These are phyloP conservation scores for Karalla daura DNA, from an alignment of 2,797 vertebrate genomes.

Conservation along the genomic window DNA sequence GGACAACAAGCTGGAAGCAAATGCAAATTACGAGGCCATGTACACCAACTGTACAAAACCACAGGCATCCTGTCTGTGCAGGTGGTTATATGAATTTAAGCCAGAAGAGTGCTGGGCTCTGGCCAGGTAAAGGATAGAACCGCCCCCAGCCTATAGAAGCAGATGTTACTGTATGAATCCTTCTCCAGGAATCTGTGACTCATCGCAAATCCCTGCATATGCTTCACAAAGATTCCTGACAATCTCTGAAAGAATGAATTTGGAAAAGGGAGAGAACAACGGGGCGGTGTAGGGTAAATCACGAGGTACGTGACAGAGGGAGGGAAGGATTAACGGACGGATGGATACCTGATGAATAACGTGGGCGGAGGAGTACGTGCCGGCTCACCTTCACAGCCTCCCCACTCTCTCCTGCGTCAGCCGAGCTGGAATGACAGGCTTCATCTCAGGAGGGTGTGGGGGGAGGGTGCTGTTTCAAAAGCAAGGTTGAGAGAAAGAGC, in stretches of 20 bases:
- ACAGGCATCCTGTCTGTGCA: conserved; percentile 11
- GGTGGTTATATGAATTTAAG: conserved; percentile 30
- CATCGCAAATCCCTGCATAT: conserved; percentile 50
- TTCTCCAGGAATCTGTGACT: conserved; percentile 73
- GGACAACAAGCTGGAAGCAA: background rate
- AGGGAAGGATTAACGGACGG: conserved; percentile 40
- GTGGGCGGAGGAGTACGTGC: conserved; percentile 15
- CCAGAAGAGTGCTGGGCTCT: conserved; percentile 35
- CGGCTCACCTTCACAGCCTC: conserved; percentile 8
- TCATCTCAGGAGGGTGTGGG: conserved; percentile 17
- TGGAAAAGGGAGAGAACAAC: conserved; percentile 1
- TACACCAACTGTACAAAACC: background rate
- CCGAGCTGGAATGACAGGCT: conserved; percentile 38
- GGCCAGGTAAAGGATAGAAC: conserved; percentile 56
- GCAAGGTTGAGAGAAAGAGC: conserved; percentile 33
- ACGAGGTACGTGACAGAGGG: conserved; percentile 38
- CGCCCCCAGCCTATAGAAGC: conserved; percentile 56
- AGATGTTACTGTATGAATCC: conserved; percentile 75
- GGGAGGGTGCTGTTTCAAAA: conserved; percentile 60
- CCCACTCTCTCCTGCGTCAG: conserved; percentile 15
- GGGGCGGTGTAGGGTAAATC: conserved; percentile 31
- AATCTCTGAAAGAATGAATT: conserved; percentile 22
- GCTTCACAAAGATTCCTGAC: conserved; percentile 14
- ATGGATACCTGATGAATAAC: conserved; percentile 28
- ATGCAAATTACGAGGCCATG: background rate